Conservation (phyloP, 2,113 vertebrate genomes). For the Pogonocichla stellata region DNA sequence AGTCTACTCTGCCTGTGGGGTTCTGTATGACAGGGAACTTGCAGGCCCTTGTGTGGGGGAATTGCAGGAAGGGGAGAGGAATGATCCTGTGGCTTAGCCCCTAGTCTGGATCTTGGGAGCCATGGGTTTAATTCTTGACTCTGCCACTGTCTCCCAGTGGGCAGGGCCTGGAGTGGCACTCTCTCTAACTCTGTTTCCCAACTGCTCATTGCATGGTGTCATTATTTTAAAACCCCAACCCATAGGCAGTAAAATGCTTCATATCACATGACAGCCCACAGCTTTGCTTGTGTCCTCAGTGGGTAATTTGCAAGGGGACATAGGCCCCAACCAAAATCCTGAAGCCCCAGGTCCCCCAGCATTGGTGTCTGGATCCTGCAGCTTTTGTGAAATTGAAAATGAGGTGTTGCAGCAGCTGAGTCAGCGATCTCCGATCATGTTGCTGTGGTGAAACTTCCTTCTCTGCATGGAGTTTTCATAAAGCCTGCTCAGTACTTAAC, state of each 20-base stretch:
- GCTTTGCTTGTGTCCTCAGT: background rate
- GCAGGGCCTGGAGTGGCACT: background rate
- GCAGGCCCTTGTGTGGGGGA: background rate
- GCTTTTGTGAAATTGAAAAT: conserved; percentile 40
- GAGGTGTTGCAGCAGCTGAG: conserved; percentile 28
- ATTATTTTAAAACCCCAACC: conserved; percentile 50
- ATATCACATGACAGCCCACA: conserved; percentile 2
- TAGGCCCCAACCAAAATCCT: background rate
- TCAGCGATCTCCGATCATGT: conserved; percentile 27
- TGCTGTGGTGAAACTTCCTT: conserved; percentile 43
- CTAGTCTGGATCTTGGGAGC: background rate
- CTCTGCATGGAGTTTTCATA: background rate
- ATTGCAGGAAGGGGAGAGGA: background rate
- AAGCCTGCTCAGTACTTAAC: conserved; percentile 27
- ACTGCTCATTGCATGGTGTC: conserved; percentile 2
- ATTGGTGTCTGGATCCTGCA: background rate
- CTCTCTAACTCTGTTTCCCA: background rate
- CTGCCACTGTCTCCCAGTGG: background rate
- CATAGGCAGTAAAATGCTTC: background rate
- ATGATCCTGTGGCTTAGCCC: background rate
- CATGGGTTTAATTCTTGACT: conserved; percentile 41
- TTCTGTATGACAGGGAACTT: background rate
- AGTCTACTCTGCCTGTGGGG: background rate
- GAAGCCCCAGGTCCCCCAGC: background rate
- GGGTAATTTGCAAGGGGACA: conserved; percentile 21